Conservation (phyloP, 1,140 invertebrate species). For the Cydia amplana region DNA sequence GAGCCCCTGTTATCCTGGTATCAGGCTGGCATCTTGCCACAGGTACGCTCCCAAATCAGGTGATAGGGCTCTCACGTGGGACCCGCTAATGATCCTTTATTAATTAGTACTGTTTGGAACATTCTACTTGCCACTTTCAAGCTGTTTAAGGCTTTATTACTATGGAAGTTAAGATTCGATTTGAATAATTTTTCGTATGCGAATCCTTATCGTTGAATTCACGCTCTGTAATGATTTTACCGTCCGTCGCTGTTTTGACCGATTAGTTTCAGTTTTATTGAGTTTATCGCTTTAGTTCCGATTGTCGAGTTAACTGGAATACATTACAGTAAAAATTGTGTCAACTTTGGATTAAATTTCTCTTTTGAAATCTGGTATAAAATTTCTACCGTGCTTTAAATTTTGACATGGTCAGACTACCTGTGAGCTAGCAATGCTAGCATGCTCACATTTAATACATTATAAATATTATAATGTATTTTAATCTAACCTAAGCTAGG, state of each 20-base stretch:
- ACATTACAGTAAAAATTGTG: neutral
- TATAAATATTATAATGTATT: too few species aligned
- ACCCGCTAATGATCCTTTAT: slow-evolving; percentile 55
- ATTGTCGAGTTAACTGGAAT: neutral
- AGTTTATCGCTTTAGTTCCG: slow-evolving; percentile 8
- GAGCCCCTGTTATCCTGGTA: slow-evolving; percentile 65
- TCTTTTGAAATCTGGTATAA: neutral
- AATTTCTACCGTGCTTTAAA: neutral
- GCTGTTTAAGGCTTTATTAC: neutral
- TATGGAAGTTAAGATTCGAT: neutral
- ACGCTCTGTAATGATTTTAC: slow-evolving; percentile 4
- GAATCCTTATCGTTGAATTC: slow-evolving; percentile 21
- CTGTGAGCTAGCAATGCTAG: too few species aligned
- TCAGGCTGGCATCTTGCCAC: slow-evolving; percentile 78
- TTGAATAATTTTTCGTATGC: neutral
- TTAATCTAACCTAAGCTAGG: too few species aligned
- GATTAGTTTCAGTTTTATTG: slow-evolving; percentile 27
- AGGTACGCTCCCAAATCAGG: slow-evolving; percentile 76
- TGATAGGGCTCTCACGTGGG: slow-evolving; percentile 59
- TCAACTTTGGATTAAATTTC: neutral
- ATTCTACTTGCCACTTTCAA: neutral
- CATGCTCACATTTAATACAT: too few species aligned
- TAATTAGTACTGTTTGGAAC: slow-evolving; percentile 35
- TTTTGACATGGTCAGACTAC: too few species aligned
- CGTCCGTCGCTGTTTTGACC: slow-evolving; percentile 8